A percentile compares a stretch with the other conserved stretches of the same genome.
Evolutionary conservation across 2,113 vertebrate species (phyloP).

Genomic region (Cathartes aura): DNA sequence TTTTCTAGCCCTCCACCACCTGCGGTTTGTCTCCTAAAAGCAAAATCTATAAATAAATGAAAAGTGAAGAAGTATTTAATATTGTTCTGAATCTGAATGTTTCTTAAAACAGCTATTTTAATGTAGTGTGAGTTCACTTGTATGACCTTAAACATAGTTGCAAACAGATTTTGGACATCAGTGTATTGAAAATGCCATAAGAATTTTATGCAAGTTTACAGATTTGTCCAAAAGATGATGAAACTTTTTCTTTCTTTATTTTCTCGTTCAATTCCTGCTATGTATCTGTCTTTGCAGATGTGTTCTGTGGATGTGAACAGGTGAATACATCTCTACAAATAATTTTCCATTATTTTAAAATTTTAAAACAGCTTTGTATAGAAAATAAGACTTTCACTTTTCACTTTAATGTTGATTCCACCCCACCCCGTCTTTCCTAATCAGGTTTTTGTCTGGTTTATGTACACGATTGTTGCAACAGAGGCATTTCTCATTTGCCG

Average conservation of each 20-base stretch:
- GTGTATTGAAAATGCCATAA: background rate
- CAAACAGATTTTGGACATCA: background rate
- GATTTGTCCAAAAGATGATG: background rate
- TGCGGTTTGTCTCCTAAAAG: constrained; percentile 28
- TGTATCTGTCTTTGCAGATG: background rate
- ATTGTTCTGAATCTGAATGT: background rate
- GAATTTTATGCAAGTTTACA: background rate
- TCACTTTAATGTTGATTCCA: background rate
- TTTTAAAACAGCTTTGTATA: background rate
- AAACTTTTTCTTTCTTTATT: background rate
- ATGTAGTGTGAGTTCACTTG: background rate
- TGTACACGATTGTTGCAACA: background rate
- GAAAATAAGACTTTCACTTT: background rate
- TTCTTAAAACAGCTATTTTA: background rate
- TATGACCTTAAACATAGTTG: background rate
- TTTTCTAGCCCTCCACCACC: background rate
- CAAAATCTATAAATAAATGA: constrained; percentile 29
- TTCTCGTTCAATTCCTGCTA: background rate
- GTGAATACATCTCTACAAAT: background rate
- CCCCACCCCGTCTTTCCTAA: background rate
- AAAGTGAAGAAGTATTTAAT: background rate
- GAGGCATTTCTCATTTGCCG: background rate
- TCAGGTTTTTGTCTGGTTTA: background rate
- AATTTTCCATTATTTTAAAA: background rate
- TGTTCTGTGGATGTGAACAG: background rate